phyloP scores from a whole-genome alignment of 2,797 vertebrate genomes.

The Sylvia borin region DNA sequence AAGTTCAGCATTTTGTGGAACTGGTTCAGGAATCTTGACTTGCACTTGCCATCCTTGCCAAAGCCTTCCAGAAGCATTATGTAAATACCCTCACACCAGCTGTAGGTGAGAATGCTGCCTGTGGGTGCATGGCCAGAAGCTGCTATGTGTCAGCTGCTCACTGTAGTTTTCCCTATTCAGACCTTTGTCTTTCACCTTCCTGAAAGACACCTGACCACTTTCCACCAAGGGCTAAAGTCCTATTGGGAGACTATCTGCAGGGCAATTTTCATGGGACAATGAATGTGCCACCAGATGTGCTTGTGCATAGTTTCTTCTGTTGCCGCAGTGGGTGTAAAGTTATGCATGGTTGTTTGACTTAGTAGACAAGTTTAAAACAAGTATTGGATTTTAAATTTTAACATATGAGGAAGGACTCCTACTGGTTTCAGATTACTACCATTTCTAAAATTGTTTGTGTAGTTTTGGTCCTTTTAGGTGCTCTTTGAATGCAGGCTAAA shows the following conservation, averaged over 20 bases:
- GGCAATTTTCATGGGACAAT: neutral
- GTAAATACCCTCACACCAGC: neutral
- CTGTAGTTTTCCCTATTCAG: neutral
- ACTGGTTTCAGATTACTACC: neutral
- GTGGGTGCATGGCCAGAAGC: neutral
- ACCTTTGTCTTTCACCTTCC: neutral
- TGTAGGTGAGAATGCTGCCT: neutral
- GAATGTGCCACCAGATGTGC: neutral
- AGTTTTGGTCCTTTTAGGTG: neutral
- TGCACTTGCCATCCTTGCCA: neutral
- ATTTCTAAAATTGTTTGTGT: neutral
- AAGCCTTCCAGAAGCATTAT: neutral
- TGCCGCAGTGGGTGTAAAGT: neutral
- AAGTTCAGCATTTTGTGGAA: constrained; percentile 1
- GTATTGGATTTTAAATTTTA: neutral
- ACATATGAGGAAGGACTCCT: neutral
- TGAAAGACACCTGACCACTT: neutral
- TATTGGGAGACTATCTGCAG: neutral
- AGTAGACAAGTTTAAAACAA: neutral
- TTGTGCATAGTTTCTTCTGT: neutral
- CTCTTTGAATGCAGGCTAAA: neutral
- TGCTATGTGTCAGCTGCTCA: rapidly evolving
- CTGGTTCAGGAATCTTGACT: constrained; percentile 2
- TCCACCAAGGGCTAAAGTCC: neutral
- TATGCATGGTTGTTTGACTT: neutral